Base-by-base conservation (phyloP, 92 coral and sea anemone species). In the Isaurus tuberculatus region DNA sequence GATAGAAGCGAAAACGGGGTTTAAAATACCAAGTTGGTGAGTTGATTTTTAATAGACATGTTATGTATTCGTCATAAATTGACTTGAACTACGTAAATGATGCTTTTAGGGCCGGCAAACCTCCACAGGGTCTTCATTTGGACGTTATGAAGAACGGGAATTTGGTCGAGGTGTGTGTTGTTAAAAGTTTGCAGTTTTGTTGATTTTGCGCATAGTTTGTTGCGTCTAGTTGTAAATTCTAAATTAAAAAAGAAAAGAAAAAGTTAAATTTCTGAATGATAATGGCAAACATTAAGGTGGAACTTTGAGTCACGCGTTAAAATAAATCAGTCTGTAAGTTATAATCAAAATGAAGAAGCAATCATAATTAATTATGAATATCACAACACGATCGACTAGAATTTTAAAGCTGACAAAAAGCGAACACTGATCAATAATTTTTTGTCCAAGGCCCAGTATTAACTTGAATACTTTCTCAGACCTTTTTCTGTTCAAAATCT, bases 91-190 rank as follows among this genome's bases (percentile, higher is more conserved):
- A 57, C 20, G 29, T 67, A 60, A 29, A 74, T 40, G 78, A 53
- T 63, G 25, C 17, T 89, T 85, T 36, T 68, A 96, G 99, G 99
- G 98, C 96, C 30, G 99, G 99, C 5, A 96, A 96, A 79, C 98
- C 98, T 22, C 90, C 98, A 19, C 98, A 90, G 61, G 99, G 99
- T 34, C 91, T 96, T 30, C 99, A 96, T 84, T 74, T 96, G 85
- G 99, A 96, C 84, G 98, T 96, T 30, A 86, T 93, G 93, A 96
- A 96, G 80, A 86, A 89, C 31, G 93, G 91, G 57, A 96, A 85
- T 79, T 87, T 96, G 49, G 92, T 96, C 5, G 99, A 96, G 98
- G 99, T 94, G 79, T 34, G 74, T 53, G 8, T 14, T 22, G 2
- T 9, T 14, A 8, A 31, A 37, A 15, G 2, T 30, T 40, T 19